These are phyloP conservation scores for Synergus japonicus DNA, from an alignment of 2,888 invertebrate species.

Conservation along the genomic window DNA sequence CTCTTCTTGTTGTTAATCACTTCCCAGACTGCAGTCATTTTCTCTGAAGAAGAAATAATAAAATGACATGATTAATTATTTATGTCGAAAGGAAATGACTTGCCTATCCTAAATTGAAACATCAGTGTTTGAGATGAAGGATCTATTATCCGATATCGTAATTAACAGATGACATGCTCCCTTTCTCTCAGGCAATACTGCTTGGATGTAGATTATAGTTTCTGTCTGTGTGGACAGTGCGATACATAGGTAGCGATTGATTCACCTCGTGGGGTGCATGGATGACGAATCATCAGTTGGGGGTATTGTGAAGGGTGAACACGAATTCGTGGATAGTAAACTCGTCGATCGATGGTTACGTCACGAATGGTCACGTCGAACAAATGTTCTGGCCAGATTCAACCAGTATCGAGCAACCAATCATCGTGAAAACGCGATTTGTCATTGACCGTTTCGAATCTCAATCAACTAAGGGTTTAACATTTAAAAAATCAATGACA, in stretches of 20 bases:
- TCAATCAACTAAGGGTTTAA: background rate
- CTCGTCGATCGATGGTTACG: constrained; percentile 73
- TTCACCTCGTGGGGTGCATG: constrained; percentile 57
- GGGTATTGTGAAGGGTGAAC: constrained; percentile 55
- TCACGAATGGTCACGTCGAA: constrained; percentile 73
- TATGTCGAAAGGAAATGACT: background rate
- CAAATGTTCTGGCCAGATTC: constrained; percentile 70
- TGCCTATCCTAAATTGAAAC: background rate
- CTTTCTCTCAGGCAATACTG: constrained; percentile 41
- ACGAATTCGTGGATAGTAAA: constrained; percentile 59
- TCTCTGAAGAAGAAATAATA: too few relatives aligned
- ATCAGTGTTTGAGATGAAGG: background rate
- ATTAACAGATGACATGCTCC: constrained; percentile 37
- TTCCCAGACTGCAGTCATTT: too few relatives aligned
- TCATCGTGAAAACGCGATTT: constrained; percentile 69
- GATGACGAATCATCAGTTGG: constrained; percentile 66
- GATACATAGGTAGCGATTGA: constrained; percentile 52
- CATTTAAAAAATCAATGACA: too few relatives aligned
- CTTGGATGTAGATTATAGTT: constrained; percentile 29
- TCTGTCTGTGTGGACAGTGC: constrained; percentile 1
- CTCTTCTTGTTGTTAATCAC: too few relatives aligned
- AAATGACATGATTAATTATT: too few relatives aligned
- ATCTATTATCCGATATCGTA: constrained; percentile 5
- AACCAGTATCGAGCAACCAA: constrained; percentile 67
- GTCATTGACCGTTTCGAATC: constrained; percentile 59